phyloP scores from a whole-genome alignment of 2,888 invertebrate genomes.

The Aethes cnicana region DNA sequence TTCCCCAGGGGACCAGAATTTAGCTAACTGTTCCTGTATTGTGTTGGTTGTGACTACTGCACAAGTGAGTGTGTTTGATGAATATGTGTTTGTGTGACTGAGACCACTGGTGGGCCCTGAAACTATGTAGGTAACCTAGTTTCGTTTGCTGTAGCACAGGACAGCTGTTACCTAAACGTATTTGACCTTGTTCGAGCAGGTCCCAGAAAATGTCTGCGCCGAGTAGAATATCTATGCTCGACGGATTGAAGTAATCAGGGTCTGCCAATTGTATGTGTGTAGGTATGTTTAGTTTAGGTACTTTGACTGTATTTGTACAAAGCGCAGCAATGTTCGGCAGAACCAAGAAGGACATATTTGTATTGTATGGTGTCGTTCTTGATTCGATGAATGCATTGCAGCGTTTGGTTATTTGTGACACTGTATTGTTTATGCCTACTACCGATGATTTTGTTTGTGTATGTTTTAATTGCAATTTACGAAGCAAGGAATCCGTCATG shows the following conservation, averaged over 20 bases:
- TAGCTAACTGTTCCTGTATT: slow-evolving; percentile 17
- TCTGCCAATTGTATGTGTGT: slow-evolving; percentile 8
- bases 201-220: slow-evolving; percentile 12
- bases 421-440: slow-evolving; percentile 3
- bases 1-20: slow-evolving; percentile 17
- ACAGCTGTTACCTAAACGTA: slow-evolving; percentile 3
- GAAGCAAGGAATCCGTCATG: slow-evolving; percentile 16
- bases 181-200: slow-evolving; percentile 7
- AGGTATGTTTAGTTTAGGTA: slow-evolving; percentile 9
- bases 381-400: slow-evolving; percentile 6
- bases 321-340: slow-evolving; percentile 7
- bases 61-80: neutral
- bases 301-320: neutral
- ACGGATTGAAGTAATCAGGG: slow-evolving; percentile 2
- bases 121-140: slow-evolving; percentile 8
- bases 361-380: slow-evolving; percentile 2
- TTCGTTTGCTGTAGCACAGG: slow-evolving; percentile 5
- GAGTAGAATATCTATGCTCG: slow-evolving; percentile 5
- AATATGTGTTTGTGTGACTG: neutral
- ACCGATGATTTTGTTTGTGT: slow-evolving; percentile 10
- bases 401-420: slow-evolving; percentile 7
- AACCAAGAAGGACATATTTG: slow-evolving; percentile 5
- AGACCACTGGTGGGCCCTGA: slow-evolving; percentile 10
- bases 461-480: slow-evolving; percentile 8
- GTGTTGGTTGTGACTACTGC: slow-evolving; percentile 3